phyloP scores from a whole-genome alignment of 1,140 invertebrate species.

The Argopecten irradians region DNA sequence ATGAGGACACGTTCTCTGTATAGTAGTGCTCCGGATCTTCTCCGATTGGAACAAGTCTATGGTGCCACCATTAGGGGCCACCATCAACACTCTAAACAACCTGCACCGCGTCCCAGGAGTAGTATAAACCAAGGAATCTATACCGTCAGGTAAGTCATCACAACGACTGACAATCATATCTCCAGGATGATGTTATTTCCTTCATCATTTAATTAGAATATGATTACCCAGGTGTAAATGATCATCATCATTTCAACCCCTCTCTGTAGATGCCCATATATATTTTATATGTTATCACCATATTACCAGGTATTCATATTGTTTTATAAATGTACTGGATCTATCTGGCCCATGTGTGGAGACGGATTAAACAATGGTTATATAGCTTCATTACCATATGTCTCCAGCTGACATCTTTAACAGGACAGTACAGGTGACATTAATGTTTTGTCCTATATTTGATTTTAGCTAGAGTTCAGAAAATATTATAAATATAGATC shows the following conservation, averaged over 20 bases:
- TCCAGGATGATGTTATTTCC: too few species aligned
- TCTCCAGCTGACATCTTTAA: neutral
- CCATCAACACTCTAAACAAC: conserved; percentile 19
- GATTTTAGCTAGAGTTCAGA: neutral
- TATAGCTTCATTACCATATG: neutral
- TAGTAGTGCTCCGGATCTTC: conserved; percentile 65
- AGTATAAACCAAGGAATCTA: conserved; percentile 2
- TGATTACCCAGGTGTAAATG: too few species aligned
- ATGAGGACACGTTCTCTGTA: conserved; percentile 57
- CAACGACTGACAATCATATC: neutral
- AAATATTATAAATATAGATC: neutral
- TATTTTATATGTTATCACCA: too few species aligned
- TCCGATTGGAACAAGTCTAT: conserved; percentile 66
- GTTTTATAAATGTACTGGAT: too few species aligned
- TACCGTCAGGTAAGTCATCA: neutral
- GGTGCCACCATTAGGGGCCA: conserved; percentile 53
- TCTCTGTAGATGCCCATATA: too few species aligned
- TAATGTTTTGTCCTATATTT: neutral
- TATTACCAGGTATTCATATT: too few species aligned
- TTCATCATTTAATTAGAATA: neutral
- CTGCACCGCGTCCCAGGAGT: neutral
- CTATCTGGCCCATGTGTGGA: too few species aligned
- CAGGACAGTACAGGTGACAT: neutral
- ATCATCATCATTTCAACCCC: too few species aligned
- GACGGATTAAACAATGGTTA: too few species aligned